phyloP scores from a whole-genome alignment of 2,113 vertebrate species.

The Eclectus roratus region DNA sequence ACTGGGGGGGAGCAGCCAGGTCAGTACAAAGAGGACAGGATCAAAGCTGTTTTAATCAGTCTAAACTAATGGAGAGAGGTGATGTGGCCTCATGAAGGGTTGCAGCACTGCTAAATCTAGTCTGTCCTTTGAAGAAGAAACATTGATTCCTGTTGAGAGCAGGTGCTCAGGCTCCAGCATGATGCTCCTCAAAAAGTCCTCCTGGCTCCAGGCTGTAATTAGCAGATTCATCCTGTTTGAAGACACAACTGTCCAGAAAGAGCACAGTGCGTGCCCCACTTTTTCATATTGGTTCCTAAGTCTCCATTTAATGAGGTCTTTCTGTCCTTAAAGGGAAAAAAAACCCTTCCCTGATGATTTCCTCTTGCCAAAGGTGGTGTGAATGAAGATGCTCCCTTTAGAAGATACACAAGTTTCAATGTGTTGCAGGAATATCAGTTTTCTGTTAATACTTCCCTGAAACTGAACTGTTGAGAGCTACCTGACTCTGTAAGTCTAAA shows the following conservation, averaged over 20 bases:
- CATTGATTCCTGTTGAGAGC: neutral
- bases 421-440: neutral
- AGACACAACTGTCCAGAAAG: neutral
- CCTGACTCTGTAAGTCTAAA: neutral
- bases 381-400: neutral
- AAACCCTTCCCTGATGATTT: neutral
- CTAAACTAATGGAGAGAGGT: neutral
- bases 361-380: neutral
- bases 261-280: neutral
- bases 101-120: neutral
- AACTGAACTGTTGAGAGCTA: neutral
- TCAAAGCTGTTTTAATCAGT: neutral
- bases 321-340: neutral
- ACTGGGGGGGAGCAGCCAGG: neutral
- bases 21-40: neutral
- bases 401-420: neutral
- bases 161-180: constrained; percentile 16
- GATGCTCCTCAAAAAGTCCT: neutral
- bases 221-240: neutral
- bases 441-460: neutral
- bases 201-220: constrained; percentile 32
- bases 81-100: neutral
- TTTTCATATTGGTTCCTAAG: neutral
- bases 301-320: neutral
- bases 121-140: constrained; percentile 1